phyloP scores from a whole-genome alignment of 2,113 vertebrate species.

The Agapornis roseicollis region DNA sequence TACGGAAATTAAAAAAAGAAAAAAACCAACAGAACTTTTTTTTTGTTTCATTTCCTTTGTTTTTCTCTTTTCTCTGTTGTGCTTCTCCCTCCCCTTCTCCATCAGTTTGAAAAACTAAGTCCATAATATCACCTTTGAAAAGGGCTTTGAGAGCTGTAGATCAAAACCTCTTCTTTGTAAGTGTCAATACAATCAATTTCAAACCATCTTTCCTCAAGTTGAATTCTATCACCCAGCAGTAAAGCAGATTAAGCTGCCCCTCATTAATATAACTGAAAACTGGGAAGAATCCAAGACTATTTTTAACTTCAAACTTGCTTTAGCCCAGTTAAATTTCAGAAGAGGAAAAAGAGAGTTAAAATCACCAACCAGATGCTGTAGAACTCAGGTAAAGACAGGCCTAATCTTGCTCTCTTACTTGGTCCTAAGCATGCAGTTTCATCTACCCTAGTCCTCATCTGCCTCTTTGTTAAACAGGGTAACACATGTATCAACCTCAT shows the following conservation, averaged over 20 bases:
- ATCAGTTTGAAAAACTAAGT: neutral
- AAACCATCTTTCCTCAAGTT: neutral
- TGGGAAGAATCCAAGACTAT: neutral
- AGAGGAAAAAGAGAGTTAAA: neutral
- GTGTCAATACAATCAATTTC: neutral
- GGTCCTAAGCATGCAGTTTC: neutral
- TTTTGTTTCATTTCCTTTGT: neutral
- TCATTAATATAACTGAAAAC: neutral
- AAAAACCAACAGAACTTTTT: neutral
- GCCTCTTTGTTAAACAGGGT: neutral
- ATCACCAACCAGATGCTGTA: neutral
- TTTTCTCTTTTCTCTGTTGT: neutral
- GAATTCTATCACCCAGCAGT: neutral
- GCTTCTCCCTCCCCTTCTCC: neutral
- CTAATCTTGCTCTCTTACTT: neutral
- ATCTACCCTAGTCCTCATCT: neutral
- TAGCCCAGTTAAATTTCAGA: neutral
- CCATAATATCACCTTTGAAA: neutral
- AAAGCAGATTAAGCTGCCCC: neutral
- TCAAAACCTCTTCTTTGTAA: neutral
- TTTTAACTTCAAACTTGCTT: neutral
- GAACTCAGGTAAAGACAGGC: neutral
- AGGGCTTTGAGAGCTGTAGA: neutral
- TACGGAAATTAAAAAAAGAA: neutral
- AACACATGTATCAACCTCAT: neutral